Evolutionary conservation across 2,888 invertebrate genomes (phyloP), one percentile per base, ranked within the genome.

Genomic region (Acronicta aceris): DNA sequence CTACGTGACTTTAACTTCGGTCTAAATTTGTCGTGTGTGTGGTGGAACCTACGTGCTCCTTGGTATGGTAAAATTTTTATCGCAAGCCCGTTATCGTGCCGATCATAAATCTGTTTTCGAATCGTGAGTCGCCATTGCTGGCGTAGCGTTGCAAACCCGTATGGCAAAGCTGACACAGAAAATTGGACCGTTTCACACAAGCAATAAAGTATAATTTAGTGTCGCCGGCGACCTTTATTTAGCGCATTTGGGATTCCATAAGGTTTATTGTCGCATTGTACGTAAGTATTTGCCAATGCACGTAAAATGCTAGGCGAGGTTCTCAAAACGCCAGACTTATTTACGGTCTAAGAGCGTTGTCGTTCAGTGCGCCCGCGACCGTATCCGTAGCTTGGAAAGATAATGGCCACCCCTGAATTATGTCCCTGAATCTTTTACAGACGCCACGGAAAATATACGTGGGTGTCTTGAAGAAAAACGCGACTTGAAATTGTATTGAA

Each of bases 101-200:
- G 92, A 94, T 93, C 94, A 93, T 94, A 94, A 94, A 94, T 94
- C 93, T 92, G 92, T 93, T 94, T 94, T 93, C 89, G 88, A 94
- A 92, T 93, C 93, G 92, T 92, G 90, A 92, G 89, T 91, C 90
- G 91, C 91, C 89, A 86, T 87, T 85, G 83, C 83, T 79, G 67
- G 79, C 71, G 81, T 82, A 80, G 78, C 83, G 81, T 81, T 85
- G 84, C 85, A 83, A 88, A 82, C 84, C 84, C 84, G 87, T 85
- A 86, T 86, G 80, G 76, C 74, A 76, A n/a, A 60, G 65, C 71
- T 73, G 72, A 78, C 85, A 78, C 76, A 82, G 84, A 78, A 91
- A 89, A 86, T 76, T 81, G 75, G 78, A 89, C 86, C 86, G 79
- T 89, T 83, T 79, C 62, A 48, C 54, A 59, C 53, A 68, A 74